A percentile compares a stretch with the other conserved stretches of the same genome.
phyloP scores from a whole-genome alignment of 2,113 vertebrate species.

The Hepsetus odoe region DNA sequence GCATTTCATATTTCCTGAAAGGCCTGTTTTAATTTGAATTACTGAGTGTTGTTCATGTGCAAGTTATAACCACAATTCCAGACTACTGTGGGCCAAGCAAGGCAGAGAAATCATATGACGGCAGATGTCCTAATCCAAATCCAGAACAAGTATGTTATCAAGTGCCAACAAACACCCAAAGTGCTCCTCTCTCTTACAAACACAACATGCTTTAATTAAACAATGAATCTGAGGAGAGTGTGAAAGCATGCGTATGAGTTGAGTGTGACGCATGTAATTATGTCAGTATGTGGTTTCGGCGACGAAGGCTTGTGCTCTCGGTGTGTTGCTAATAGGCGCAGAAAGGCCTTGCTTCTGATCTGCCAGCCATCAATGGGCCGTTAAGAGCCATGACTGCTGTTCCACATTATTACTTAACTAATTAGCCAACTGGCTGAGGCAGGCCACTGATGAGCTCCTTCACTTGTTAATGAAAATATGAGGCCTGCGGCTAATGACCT shows the following conservation, averaged over 20 bases:
- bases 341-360: slow-evolving; percentile 51
- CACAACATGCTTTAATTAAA: slow-evolving; percentile 54
- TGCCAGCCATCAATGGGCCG: slow-evolving; percentile 52
- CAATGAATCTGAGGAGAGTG: slow-evolving; percentile 43
- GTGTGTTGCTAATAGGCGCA: slow-evolving; percentile 54
- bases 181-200: slow-evolving; percentile 46
- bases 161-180: slow-evolving; percentile 35
- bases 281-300: slow-evolving; percentile 54
- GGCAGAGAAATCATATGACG: slow-evolving; percentile 3
- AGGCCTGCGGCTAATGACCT: slow-evolving; percentile 55
- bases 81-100: neutral
- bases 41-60: neutral
- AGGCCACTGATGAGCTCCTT: slow-evolving; percentile 59
- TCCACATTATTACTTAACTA: slow-evolving; percentile 63
- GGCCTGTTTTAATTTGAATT: neutral
- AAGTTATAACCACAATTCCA: neutral
- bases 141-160: slow-evolving; percentile 29
- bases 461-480: slow-evolving; percentile 61
- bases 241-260: slow-evolving; percentile 16
- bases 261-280: slow-evolving; percentile 55
- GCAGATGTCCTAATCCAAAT: slow-evolving; percentile 6
- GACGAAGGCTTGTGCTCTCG: slow-evolving; percentile 40
- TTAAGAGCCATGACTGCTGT: slow-evolving; percentile 49
- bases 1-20: neutral
- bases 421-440: slow-evolving; percentile 60